Percentiles rank a stretch among this genome's conserved stretches.
Evolutionary conservation across 2,113 vertebrate genomes (phyloP).

Genomic region (Monarcha castaneiventris): DNA sequence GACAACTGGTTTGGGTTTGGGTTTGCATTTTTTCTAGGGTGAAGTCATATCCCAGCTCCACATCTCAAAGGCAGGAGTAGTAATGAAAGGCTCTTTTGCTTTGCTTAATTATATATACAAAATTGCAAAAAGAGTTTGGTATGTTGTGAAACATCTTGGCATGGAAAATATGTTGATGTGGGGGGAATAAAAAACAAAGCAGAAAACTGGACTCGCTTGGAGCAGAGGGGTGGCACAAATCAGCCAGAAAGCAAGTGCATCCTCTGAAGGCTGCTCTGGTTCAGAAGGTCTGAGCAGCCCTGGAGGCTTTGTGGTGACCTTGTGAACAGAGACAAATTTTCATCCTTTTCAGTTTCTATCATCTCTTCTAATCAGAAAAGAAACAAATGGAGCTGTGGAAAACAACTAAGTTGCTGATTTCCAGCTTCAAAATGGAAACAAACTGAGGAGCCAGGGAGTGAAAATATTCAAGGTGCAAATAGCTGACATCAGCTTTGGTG

Average conservation of each 20-base stretch:
- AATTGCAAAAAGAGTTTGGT: not conserved
- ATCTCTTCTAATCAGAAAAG: not conserved
- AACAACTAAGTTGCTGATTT: not conserved
- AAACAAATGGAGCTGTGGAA: not conserved
- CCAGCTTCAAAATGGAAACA: not conserved
- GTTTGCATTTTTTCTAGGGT: not conserved
- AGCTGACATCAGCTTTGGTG: not conserved
- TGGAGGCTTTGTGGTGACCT: not conserved
- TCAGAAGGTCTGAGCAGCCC: not conserved
- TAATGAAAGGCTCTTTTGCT: not conserved
- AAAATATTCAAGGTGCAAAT: not conserved
- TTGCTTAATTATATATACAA: not conserved
- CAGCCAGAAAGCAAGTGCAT: not conserved
- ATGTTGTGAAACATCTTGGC: not conserved
- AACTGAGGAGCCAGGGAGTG: not conserved
- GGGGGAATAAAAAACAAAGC: not conserved
- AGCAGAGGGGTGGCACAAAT: not conserved
- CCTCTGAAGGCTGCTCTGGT: fast-evolving
- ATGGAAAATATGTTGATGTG: not conserved
- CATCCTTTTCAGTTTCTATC: not conserved
- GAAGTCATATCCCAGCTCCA: not conserved
- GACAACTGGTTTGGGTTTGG: not conserved
- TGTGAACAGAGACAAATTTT: not conserved
- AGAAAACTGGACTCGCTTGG: not conserved
- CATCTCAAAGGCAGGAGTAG: not conserved